phyloP scores from a whole-genome alignment of 2,888 invertebrate genomes.

The Tenthredo scrophulariae region DNA sequence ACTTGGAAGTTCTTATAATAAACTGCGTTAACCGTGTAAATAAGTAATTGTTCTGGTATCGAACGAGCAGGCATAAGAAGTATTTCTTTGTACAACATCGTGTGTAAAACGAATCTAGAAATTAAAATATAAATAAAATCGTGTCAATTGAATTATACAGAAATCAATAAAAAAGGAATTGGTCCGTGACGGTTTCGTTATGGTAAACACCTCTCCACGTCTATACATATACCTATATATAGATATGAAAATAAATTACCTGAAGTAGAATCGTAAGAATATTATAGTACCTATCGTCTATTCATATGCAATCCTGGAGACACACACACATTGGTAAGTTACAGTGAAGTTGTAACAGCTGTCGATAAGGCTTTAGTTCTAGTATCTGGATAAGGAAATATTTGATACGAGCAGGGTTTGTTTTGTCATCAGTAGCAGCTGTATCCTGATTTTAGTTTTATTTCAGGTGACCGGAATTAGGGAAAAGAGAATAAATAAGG shows the following conservation, averaged over 20 bases:
- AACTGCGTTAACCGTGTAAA: too few relatives aligned
- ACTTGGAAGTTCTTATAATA: not conserved
- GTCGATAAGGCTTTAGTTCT: conserved; percentile 27
- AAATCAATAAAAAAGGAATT: not conserved
- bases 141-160: not conserved
- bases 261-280: not conserved
- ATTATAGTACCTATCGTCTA: not conserved
- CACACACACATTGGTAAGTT: not conserved
- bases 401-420: conserved; percentile 7
- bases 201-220: not conserved
- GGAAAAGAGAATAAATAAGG: not conserved
- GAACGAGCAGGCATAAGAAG: not conserved
- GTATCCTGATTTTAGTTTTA: not conserved
- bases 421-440: not conserved
- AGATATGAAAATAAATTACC: not conserved
- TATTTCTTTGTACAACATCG: not conserved
- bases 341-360: conserved; percentile 34
- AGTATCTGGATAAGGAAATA: conserved; percentile 37
- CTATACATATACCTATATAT: not conserved
- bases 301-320: not conserved
- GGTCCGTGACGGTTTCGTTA: not conserved
- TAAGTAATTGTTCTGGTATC: not conserved
- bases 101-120: not conserved
- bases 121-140: not conserved
- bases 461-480: not conserved